These are phyloP conservation scores for Atractosteus spatula DNA, from an alignment of 2,113 vertebrate species.

Conservation along the genomic window DNA sequence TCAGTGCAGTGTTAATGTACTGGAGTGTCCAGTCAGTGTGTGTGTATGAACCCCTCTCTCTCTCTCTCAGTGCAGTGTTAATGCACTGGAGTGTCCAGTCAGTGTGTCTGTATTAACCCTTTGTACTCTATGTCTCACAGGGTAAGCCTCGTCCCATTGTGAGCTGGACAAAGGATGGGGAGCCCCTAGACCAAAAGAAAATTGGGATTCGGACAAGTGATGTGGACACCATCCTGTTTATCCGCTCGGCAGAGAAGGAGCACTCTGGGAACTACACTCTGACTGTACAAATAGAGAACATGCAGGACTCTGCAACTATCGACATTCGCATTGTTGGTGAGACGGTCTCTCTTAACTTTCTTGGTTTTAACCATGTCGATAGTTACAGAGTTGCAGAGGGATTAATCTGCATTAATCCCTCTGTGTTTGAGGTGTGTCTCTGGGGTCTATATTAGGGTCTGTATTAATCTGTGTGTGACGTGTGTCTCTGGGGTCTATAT, in stretches of 20 bases:
- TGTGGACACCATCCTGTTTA: conserved; percentile 80
- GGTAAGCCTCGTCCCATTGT: conserved; percentile 81
- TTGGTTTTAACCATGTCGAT: too few species aligned
- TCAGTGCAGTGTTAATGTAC: neutral
- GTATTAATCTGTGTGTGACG: too few species aligned
- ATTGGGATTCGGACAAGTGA: conserved; percentile 68
- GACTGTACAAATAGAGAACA: conserved; percentile 76
- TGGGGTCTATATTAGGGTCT: too few species aligned
- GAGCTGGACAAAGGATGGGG: conserved; percentile 75
- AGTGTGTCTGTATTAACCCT: neutral
- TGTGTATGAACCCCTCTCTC: neutral
- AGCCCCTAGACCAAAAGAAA: conserved; percentile 63
- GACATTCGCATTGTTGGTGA: conserved; percentile 79
- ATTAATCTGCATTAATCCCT: too few species aligned
- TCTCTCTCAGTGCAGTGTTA: neutral
- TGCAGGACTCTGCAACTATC: conserved; percentile 71
- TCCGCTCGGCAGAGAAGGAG: conserved; percentile 68
- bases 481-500: too few species aligned
- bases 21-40: conserved; percentile 6
- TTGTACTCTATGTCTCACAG: conserved; percentile 43
- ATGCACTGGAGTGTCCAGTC: neutral
- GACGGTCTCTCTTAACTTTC: conserved; percentile 26
- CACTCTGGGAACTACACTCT: conserved; percentile 81
- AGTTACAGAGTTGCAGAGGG: too few species aligned
- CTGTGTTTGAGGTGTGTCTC: too few species aligned